A percentile compares a stretch with the other conserved stretches of the same genome.
These are phyloP conservation scores for Hofmannophila pseudospretella DNA, from an alignment of 2,888 invertebrate genomes.

Conservation along the genomic window DNA sequence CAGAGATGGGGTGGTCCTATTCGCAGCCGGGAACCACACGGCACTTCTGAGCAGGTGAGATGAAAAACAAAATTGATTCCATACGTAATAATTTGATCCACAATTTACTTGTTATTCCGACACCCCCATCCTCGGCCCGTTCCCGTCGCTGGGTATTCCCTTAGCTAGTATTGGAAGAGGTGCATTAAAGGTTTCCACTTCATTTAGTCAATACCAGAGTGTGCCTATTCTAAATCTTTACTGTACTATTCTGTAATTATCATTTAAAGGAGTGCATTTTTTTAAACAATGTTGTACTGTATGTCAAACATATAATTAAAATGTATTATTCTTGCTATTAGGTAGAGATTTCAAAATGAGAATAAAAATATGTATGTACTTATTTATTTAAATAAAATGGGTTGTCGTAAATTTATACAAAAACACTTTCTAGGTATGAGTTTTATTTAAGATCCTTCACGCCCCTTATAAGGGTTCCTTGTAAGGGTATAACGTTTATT, in stretches of 20 bases:
- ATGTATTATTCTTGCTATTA: slow-evolving; percentile 13
- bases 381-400: slow-evolving; percentile 48
- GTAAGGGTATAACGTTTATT: too few species aligned
- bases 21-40: too few species aligned
- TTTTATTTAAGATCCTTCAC: not conserved
- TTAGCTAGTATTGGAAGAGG: too few species aligned
- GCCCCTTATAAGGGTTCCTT: too few species aligned
- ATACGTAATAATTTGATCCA: too few species aligned
- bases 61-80: too few species aligned
- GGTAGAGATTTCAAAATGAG: slow-evolving; percentile 34
- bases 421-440: slow-evolving; percentile 11
- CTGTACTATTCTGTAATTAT: slow-evolving; percentile 15
- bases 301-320: slow-evolving; percentile 5
- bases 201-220: slow-evolving; percentile 32
- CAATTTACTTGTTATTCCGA: too few species aligned
- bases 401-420: slow-evolving; percentile 73
- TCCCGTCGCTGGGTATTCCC: too few species aligned
- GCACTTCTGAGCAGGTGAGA: too few species aligned
- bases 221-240: slow-evolving; percentile 41
- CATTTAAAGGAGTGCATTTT: not conserved
- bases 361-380: slow-evolving; percentile 26
- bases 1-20: too few species aligned
- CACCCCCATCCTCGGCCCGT: too few species aligned
- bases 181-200: too few species aligned
- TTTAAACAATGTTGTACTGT: not conserved